Conservation (phyloP, 2,888 invertebrate genomes). For the Cosmia trapezina region DNA sequence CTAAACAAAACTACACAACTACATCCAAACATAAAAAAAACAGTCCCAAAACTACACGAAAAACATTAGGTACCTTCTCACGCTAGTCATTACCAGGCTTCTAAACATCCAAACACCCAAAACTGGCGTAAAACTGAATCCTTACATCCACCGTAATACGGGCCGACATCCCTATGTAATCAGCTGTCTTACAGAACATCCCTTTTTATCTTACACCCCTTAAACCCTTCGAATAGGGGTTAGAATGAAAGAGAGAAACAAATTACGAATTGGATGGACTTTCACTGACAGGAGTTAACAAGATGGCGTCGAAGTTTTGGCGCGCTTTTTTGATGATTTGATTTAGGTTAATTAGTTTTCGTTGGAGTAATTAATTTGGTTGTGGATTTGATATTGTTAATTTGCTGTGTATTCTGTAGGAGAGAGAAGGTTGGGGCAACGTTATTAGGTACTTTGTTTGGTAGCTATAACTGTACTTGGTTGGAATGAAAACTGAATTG, state of each 20-base stretch:
- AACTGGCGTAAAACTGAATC: slow-evolving; percentile 66
- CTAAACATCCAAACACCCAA: slow-evolving; percentile 47
- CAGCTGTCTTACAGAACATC: slow-evolving; percentile 80
- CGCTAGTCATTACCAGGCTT: slow-evolving; percentile 62
- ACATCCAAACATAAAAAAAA: slow-evolving; percentile 17
- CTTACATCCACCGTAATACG: slow-evolving; percentile 74
- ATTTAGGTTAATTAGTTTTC: slow-evolving; percentile 34
- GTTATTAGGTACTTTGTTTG: too few species aligned
- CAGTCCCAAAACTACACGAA: slow-evolving; percentile 36
- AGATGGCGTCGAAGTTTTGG: slow-evolving; percentile 32
- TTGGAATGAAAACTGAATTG: not conserved
- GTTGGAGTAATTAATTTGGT: slow-evolving; percentile 15
- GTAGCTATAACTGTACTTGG: not conserved
- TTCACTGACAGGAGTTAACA: slow-evolving; percentile 46
- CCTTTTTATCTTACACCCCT: slow-evolving; percentile 84
- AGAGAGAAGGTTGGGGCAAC: not conserved
- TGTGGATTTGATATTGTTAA: too few species aligned
- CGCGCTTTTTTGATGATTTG: slow-evolving; percentile 31
- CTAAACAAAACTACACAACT: not conserved
- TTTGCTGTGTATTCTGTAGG: not conserved
- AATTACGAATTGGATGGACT: slow-evolving; percentile 69
- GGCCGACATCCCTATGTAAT: slow-evolving; percentile 84
- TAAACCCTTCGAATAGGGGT: slow-evolving; percentile 72
- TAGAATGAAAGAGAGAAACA: slow-evolving; percentile 67
- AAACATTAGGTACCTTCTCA: slow-evolving; percentile 15